Evolutionary conservation across 2,113 vertebrate species (phyloP).

Genomic region (Pygoscelis adeliae): DNA sequence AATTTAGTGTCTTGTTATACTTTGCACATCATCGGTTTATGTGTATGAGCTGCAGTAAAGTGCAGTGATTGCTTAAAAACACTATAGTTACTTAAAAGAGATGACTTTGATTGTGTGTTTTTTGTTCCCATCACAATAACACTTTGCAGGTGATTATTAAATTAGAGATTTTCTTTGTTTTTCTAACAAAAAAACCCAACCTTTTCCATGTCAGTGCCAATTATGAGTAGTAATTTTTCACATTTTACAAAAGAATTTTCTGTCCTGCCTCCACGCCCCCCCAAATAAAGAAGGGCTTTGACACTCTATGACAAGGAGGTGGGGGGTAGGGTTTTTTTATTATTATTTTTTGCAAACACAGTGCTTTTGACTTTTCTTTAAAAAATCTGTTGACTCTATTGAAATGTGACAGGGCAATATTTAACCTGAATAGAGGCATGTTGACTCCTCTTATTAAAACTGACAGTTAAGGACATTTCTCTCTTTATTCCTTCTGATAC

Average conservation of each 20-base stretch:
- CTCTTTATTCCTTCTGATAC: constrained; percentile 95
- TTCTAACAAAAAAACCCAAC: constrained; percentile 82
- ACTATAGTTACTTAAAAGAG: constrained; percentile 77
- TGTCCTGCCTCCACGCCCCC: constrained; percentile 81
- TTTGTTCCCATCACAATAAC: constrained; percentile 91
- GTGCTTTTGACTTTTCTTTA: constrained; percentile 92
- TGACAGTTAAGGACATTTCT: constrained; percentile 95
- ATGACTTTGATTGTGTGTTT: constrained; percentile 88
- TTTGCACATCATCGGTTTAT: constrained; percentile 62
- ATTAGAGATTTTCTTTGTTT: constrained; percentile 98
- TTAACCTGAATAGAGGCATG: constrained; percentile 96
- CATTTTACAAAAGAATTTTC: constrained; percentile 87
- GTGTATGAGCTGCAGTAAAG: constrained; percentile 60
- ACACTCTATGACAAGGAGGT: constrained; percentile 92
- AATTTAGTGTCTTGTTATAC: constrained; percentile 62
- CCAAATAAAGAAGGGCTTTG: constrained; percentile 88
- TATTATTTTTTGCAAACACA: constrained; percentile 89
- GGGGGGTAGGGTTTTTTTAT: constrained; percentile 75
- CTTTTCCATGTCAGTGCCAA: constrained; percentile 93
- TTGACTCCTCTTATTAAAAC: constrained; percentile 96
- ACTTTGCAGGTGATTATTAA: constrained; percentile 97
- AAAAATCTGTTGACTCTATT: constrained; percentile 96
- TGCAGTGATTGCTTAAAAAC: constrained; percentile 75
- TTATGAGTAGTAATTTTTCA: constrained; percentile 91
- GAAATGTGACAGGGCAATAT: constrained; percentile 95